These are phyloP conservation scores for Hippocampus abdominalis DNA, from an alignment of 2,113 vertebrate genomes.

Conservation along the genomic window DNA sequence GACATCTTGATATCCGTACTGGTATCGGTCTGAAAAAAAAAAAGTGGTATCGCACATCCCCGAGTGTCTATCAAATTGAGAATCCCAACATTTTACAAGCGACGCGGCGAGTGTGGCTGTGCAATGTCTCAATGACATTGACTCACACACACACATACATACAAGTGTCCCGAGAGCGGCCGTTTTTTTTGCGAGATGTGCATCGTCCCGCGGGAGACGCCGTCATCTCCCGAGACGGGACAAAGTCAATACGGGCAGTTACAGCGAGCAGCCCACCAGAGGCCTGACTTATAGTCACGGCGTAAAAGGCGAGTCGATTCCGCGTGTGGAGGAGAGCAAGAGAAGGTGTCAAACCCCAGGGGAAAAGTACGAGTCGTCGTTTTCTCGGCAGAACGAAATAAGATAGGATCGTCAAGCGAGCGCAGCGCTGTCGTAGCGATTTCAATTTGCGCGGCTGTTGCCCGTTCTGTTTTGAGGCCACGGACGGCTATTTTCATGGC, in stretches of 20 bases:
- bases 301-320: constrained; percentile 34
- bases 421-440: too few relatives aligned
- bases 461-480: neutral
- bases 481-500: neutral
- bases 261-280: constrained; percentile 40
- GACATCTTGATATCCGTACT: too few relatives aligned
- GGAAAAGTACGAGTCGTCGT: too few relatives aligned
- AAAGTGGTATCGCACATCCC: too few relatives aligned
- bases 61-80: too few relatives aligned
- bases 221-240: constrained; percentile 55
- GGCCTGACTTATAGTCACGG: constrained; percentile 28
- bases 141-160: neutral
- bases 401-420: too few relatives aligned
- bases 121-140: neutral
- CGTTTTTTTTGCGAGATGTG: constrained; percentile 13
- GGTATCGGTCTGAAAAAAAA: too few relatives aligned
- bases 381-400: too few relatives aligned
- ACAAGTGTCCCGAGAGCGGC: neutral
- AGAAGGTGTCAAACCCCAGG: neutral
- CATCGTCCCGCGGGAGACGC: constrained; percentile 45
- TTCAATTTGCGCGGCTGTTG: too few relatives aligned
- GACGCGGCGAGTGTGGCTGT: neutral
- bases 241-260: constrained; percentile 61
- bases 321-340: neutral
- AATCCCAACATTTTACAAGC: too few relatives aligned